These are phyloP conservation scores for Dipodomys ordii DNA, from an alignment of 2,113 vertebrate species.

Conservation along the genomic window DNA sequence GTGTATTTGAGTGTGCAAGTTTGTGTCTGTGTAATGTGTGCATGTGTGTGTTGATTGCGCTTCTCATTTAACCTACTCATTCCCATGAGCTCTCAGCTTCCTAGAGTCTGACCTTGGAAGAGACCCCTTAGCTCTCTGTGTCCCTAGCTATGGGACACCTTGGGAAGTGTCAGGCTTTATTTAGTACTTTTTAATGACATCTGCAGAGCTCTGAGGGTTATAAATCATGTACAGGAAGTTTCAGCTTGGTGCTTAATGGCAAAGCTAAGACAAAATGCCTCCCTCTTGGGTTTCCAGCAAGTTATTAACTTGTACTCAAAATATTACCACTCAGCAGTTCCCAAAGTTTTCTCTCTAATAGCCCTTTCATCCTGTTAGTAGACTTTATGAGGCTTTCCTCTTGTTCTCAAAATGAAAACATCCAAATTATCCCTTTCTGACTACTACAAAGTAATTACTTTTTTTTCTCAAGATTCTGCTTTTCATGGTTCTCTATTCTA, in stretches of 20 bases:
- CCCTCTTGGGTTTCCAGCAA: constrained; percentile 65
- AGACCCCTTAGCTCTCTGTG: not conserved
- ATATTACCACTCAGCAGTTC: constrained; percentile 72
- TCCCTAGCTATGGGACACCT: not conserved
- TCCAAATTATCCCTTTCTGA: constrained; percentile 17
- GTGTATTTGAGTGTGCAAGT: not conserved
- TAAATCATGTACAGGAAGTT: constrained; percentile 65
- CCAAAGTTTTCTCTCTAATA: constrained; percentile 61
- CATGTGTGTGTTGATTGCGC: not conserved
- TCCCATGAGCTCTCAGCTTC: not conserved
- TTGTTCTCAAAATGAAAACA: constrained; percentile 33
- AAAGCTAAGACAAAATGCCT: constrained; percentile 72
- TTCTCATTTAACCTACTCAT: constrained; percentile 29
- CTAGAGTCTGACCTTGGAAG: constrained; percentile 53
- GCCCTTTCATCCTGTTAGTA: constrained; percentile 53
- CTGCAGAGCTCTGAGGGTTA: constrained; percentile 49
- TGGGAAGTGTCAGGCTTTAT: constrained; percentile 65
- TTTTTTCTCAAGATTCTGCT: not conserved
- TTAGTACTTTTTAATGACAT: constrained; percentile 78
- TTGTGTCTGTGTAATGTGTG: no score
- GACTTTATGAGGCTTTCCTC: not conserved
- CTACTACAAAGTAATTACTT: not conserved
- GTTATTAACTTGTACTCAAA: constrained; percentile 69
- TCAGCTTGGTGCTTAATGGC: constrained; percentile 62
- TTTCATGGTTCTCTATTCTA: not conserved